Evolutionary conservation across 2,888 invertebrate genomes (phyloP), one percentile per base, ranked within the genome.

Genomic region (Papilio elwesi): DNA sequence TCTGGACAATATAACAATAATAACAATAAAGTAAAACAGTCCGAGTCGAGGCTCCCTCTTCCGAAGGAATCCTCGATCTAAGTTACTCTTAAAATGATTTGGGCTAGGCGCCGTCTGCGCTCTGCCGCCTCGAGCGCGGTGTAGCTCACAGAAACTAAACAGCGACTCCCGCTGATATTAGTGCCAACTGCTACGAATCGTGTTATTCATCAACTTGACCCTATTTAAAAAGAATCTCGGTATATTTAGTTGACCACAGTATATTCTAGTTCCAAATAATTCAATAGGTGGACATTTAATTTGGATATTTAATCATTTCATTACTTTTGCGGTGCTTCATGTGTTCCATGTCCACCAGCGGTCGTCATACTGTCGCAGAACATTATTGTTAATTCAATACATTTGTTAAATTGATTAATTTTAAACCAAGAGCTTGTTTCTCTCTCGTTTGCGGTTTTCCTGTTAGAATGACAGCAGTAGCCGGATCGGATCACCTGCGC

Each of bases 331-430:
- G 64, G 70, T 70, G 6, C 16, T 26, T 26, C 26, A 15, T 53
- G 10, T 26, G 49, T 57, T 64, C 16, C 15, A 57, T 64, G 59
- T 59, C 38, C 13, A 15, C 49, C 15, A 51, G 6, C 12, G n/a
- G 36, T 26, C 47, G 70, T 49, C 15, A 36, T 48, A 48, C 26
- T 47, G n/a, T 26, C 48, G 55, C 36, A 47, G 53, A 65, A 49
- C 47, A 64, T 70, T 49, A 55, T 26, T 26, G 26, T 55, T 15
- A 62, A 59, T 66, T 62, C 67, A 47, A 71, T 71, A n/a, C 52
- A 16, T 67, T 71, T 53, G n/a, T 70, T 26, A 16, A 67, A 62
- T 69, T 62, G 51, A 65, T 66, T 66, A 71, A 66, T 51, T 65
- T 59, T 51, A 59, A 53, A 47, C n/a, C 9, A 51, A 52, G 1